Percentiles rank a stretch among this genome's conserved stretches.
Conservation (phyloP, 92 coral and sea anemone genomes). For the Palythoa heliodiscus region DNA sequence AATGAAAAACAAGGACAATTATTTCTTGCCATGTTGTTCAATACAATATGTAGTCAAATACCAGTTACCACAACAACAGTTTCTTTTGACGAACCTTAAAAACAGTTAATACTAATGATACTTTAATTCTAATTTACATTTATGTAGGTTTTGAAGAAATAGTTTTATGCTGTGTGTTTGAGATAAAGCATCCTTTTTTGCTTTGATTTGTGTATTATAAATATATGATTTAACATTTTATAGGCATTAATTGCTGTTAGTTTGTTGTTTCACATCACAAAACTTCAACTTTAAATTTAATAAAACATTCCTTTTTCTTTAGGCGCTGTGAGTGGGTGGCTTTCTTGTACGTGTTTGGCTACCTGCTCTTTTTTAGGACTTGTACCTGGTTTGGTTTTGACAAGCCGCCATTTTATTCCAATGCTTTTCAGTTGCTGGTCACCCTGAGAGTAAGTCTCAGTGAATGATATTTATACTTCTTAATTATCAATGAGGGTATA, state of each 20-base stretch:
- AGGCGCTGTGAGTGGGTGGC: slow-evolving; percentile 96
- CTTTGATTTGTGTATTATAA: no score
- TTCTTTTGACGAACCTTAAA: no score
- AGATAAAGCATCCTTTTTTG: no score
- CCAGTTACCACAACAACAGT: no score
- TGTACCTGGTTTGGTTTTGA: slow-evolving; percentile 78
- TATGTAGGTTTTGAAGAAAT: no score
- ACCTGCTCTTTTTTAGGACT: slow-evolving; percentile 91
- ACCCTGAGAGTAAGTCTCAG: slow-evolving; percentile 78
- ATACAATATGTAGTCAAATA: no score
- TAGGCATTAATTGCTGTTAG: background rate
- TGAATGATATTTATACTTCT: background rate
- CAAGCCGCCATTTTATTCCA: slow-evolving; percentile 81
- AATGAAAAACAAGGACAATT: no score
- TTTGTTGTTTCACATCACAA: background rate
- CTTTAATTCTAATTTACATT: no score
- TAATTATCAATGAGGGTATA: background rate
- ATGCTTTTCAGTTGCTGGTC: slow-evolving; percentile 91
- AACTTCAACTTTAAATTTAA: background rate
- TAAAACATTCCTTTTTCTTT: background rate
- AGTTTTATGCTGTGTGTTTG: no score
- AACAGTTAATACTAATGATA: no score
- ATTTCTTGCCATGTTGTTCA: no score
- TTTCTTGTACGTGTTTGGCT: slow-evolving; percentile 85
- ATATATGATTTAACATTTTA: no score